phyloP scores from a whole-genome alignment of 2,797 vertebrate genomes.

The Cephalopachus bancanus region DNA sequence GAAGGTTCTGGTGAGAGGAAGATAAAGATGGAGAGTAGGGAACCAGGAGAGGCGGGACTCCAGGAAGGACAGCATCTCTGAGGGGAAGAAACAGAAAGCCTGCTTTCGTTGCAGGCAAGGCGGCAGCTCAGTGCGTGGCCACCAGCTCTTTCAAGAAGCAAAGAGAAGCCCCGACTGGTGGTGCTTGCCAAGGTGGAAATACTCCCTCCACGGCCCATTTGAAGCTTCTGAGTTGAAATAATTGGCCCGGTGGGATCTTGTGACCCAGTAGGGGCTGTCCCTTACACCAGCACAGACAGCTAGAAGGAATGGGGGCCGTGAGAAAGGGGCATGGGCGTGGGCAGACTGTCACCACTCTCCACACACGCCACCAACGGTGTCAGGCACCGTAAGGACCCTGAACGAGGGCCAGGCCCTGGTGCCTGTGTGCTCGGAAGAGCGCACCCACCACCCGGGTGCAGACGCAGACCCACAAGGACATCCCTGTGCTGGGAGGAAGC shows the following conservation, averaged over 20 bases:
- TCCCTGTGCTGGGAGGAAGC: not conserved
- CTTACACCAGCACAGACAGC: not conserved
- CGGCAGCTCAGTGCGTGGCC: not conserved
- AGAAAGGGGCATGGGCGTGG: not conserved
- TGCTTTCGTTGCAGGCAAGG: accelerated
- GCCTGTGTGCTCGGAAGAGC: too few species aligned
- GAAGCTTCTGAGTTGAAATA: not conserved
- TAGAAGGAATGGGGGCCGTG: too few species aligned
- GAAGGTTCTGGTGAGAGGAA: not conserved
- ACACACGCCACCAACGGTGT: not conserved
- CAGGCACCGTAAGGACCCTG: not conserved
- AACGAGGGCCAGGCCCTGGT: not conserved
- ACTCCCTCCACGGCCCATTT: accelerated
- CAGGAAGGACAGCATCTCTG: not conserved
- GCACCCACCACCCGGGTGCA: not conserved
- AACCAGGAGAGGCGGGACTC: not conserved
- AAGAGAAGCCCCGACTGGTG: too few species aligned
- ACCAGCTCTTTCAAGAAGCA: too few species aligned
- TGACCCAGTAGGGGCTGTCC: not conserved
- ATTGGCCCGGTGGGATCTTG: not conserved
- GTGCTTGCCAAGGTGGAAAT: too few species aligned
- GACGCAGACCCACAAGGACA: not conserved
- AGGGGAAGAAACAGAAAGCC: not conserved
- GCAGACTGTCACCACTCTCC: accelerated
- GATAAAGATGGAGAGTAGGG: too few species aligned